Conservation (phyloP, 2,888 invertebrate species). For the Agrochola lychnidis region DNA sequence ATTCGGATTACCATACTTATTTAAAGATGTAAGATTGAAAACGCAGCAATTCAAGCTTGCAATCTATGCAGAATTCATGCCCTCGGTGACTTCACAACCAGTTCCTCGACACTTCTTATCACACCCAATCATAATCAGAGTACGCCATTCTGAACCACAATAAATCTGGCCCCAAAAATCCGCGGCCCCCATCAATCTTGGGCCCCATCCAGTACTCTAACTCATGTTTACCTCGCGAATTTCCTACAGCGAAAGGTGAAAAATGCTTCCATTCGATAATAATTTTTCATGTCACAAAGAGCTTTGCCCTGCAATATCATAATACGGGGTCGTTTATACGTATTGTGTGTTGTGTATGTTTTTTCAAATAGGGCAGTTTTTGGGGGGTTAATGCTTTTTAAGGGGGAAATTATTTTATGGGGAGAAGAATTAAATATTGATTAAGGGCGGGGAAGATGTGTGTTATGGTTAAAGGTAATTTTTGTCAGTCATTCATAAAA, state of each 20-base stretch:
- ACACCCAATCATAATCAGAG: conserved; percentile 54
- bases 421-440: background rate
- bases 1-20: background rate
- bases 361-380: conserved; percentile 18
- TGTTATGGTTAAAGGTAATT: background rate
- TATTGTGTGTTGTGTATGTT: conserved; percentile 37
- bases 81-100: conserved; percentile 30
- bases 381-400: background rate
- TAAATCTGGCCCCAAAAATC: conserved; percentile 54
- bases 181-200: conserved; percentile 51
- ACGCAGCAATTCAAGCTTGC: background rate
- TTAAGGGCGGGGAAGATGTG: background rate
- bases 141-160: conserved; percentile 40
- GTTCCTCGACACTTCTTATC: conserved; percentile 42
- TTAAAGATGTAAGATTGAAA: background rate
- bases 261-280: conserved; percentile 72
- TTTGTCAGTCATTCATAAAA: background rate
- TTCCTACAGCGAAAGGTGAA: conserved; percentile 72
- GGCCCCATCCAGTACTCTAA: conserved; percentile 61
- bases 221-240: conserved; percentile 58
- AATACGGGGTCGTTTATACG: conserved; percentile 51
- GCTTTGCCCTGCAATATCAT: conserved; percentile 64
- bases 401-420: background rate
- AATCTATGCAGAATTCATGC: background rate
- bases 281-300: conserved; percentile 72